Conservation (phyloP, 2,113 vertebrate genomes). For the Pardalotus punctatus region DNA sequence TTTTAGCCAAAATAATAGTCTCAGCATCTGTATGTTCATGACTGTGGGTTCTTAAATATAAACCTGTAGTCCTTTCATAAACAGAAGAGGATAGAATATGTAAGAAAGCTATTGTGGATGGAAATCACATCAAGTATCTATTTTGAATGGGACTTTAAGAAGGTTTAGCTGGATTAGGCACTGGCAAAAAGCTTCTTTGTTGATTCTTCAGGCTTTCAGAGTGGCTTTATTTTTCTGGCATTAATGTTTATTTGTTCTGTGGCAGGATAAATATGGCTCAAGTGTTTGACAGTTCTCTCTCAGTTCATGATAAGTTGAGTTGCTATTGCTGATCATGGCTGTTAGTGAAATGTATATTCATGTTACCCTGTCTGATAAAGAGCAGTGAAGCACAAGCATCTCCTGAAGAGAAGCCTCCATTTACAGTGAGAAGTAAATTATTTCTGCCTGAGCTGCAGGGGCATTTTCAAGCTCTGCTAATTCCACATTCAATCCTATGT, state of each 20-base stretch:
- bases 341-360: not conserved
- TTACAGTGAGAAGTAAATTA: not conserved
- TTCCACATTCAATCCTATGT: not conserved
- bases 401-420: not conserved
- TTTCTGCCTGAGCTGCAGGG: not conserved
- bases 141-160: conserved; percentile 8
- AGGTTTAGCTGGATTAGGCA: conserved; percentile 38
- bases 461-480: conserved; percentile 1
- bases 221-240: conserved; percentile 15
- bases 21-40: not conserved
- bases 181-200: conserved; percentile 25
- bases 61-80: not conserved
- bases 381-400: not conserved
- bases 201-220: conserved; percentile 19
- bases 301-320: not conserved
- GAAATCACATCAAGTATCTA: not conserved
- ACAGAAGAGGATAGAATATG: not conserved
- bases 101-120: not conserved
- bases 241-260: conserved; percentile 25
- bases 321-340: not conserved
- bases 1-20: not conserved
- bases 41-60: not conserved
- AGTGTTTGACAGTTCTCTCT: not conserved
- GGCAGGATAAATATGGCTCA: not conserved
- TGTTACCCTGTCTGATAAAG: not conserved